Percentiles rank a stretch among this genome's conserved stretches.
These are phyloP conservation scores for Argentina silus DNA, from an alignment of 2,797 vertebrate genomes.

Conservation along the genomic window DNA sequence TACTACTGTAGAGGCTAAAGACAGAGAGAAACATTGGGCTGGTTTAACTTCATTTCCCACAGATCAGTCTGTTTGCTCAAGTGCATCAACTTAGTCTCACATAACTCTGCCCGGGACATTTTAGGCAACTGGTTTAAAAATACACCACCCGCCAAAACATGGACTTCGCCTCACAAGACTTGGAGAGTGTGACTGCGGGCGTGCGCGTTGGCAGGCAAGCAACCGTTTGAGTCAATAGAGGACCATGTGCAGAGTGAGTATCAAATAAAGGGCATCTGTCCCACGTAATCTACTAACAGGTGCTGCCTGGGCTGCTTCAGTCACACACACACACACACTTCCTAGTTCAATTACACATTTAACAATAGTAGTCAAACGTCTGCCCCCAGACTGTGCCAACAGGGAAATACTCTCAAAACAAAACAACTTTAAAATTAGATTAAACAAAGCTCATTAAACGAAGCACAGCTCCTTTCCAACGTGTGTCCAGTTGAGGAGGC, in stretches of 20 bases:
- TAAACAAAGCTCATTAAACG: too few species aligned
- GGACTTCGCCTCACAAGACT: neutral
- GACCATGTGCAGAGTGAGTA: neutral
- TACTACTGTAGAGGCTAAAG: too few species aligned
- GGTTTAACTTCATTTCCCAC: neutral
- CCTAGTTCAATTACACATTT: neutral
- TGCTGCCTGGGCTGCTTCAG: slow-evolving; percentile 33
- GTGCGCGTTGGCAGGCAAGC: neutral
- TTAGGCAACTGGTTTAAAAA: neutral
- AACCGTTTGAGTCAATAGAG: neutral
- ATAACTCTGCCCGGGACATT: neutral
- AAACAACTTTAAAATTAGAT: too few species aligned
- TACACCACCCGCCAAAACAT: neutral
- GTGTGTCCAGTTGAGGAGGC: too few species aligned
- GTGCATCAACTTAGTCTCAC: too few species aligned
- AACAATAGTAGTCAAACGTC: neutral
- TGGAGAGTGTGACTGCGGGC: too few species aligned
- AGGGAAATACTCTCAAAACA: slow-evolving; percentile 1
- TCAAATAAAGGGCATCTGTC: slow-evolving; percentile 35
- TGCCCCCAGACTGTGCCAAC: too few species aligned
- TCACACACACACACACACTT: slow-evolving; percentile 41
- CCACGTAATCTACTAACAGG: slow-evolving; percentile 37
- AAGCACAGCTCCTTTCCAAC: too few species aligned
- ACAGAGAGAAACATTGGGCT: too few species aligned
- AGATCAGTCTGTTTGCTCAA: neutral